A percentile compares a stretch with the other conserved stretches of the same genome.
Evolutionary conservation across 2,888 invertebrate genomes (phyloP).

Genomic region (Watsonalla binaria): DNA sequence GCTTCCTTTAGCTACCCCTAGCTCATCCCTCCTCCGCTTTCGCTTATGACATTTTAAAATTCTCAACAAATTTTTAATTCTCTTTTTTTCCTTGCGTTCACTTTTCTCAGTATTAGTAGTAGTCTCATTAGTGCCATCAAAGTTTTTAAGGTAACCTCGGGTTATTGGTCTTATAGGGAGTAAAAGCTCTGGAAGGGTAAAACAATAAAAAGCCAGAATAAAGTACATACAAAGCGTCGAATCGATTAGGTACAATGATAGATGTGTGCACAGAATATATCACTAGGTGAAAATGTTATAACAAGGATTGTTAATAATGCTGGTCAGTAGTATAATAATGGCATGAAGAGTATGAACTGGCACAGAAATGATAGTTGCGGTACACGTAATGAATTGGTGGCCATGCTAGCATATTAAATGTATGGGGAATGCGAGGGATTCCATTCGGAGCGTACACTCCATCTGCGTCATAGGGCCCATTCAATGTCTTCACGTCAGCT

Average conservation of each 20-base stretch:
- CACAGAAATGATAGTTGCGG: background rate
- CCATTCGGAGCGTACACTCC: conserved; percentile 11
- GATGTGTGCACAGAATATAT: background rate
- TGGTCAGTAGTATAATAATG: background rate
- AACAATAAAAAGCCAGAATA: conserved; percentile 63
- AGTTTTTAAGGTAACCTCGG: conserved; percentile 56
- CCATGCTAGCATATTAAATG: conserved; percentile 1
- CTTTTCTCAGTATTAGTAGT: conserved; percentile 10
- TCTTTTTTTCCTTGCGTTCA: conserved; percentile 21
- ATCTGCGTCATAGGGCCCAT: conserved; percentile 18
- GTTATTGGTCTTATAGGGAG: conserved; percentile 60
- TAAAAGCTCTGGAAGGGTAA: conserved; percentile 61
- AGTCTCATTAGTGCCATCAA: conserved; percentile 25
- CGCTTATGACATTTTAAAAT: conserved; percentile 18
- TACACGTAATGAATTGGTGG: background rate
- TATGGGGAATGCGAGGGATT: conserved; percentile 14
- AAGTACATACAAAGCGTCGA: conserved; percentile 48
- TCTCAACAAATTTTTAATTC: conserved; percentile 18
- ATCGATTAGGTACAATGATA: conserved; percentile 32
- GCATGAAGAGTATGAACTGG: background rate
- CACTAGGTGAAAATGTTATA: background rate
- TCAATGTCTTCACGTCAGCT: conserved; percentile 5
- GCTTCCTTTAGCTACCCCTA: conserved; percentile 7
- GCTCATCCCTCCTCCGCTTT: conserved; percentile 7
- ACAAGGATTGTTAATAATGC: conserved; percentile 2